Evolutionary conservation across 2,113 vertebrate species (phyloP).

Genomic region (Collichthys lucidus): DNA sequence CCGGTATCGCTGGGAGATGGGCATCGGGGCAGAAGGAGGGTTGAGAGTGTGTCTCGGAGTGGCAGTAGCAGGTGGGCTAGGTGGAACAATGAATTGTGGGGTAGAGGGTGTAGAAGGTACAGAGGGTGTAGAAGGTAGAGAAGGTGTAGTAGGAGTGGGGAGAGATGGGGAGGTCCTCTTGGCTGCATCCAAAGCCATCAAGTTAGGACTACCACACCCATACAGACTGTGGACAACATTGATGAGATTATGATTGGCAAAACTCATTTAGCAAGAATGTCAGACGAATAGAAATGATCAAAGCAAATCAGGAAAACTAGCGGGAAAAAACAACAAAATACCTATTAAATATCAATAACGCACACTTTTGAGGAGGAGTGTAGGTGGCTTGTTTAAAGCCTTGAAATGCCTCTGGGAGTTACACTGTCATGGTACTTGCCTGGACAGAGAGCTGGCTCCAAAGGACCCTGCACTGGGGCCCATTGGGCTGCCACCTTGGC

Average conservation of each 20-base stretch:
- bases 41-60: slow-evolving; percentile 69
- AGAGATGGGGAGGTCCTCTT: slow-evolving; percentile 77
- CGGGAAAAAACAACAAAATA: background rate
- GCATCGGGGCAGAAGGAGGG: slow-evolving; percentile 81
- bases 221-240: slow-evolving; percentile 92
- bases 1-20: slow-evolving; percentile 90
- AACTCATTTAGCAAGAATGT: slow-evolving; percentile 28
- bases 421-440: slow-evolving; percentile 84
- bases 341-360: slow-evolving; percentile 3
- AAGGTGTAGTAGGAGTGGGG: slow-evolving; percentile 71
- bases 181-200: slow-evolving; percentile 79
- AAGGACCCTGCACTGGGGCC: slow-evolving; percentile 91
- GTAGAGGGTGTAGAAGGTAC: slow-evolving; percentile 62
- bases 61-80: slow-evolving; percentile 74
- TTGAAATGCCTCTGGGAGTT: background rate
- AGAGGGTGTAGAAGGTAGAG: slow-evolving; percentile 64
- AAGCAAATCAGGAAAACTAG: slow-evolving; percentile 4
- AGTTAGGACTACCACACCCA: slow-evolving; percentile 90
- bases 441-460: slow-evolving; percentile 93
- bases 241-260: slow-evolving; percentile 68
- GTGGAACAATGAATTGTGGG: slow-evolving; percentile 71
- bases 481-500: slow-evolving; percentile 92
- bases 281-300: slow-evolving; percentile 19
- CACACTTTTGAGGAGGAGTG: background rate
- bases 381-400: background rate